Evolutionary conservation across 2,888 invertebrate species (phyloP).

Genomic region (Troides helena): DNA sequence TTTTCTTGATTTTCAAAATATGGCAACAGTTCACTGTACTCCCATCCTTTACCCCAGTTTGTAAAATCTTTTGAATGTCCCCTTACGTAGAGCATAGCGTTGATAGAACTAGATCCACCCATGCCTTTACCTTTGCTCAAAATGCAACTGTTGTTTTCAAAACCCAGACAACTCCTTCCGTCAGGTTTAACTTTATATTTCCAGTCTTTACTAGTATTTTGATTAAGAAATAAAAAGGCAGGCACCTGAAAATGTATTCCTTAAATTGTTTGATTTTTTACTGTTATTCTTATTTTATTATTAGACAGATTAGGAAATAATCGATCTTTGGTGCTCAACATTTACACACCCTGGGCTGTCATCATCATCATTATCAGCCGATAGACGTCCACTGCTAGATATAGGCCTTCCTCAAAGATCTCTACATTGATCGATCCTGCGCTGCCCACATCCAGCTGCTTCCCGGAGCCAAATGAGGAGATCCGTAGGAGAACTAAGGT

Average conservation of each 20-base stretch:
- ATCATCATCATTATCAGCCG: too few species aligned
- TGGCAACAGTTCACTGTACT: slow-evolving; percentile 66
- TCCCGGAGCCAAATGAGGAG: too few species aligned
- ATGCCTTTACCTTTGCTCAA: slow-evolving; percentile 84
- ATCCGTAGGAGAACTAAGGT: too few species aligned
- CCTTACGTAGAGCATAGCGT: slow-evolving; percentile 82
- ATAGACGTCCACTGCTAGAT: too few species aligned
- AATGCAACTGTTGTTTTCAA: slow-evolving; percentile 54
- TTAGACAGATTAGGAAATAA: neutral
- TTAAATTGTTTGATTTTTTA: neutral
- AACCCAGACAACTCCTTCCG: slow-evolving; percentile 57
- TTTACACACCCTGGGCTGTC: neutral
- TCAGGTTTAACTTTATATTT: slow-evolving; percentile 69
- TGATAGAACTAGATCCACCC: slow-evolving; percentile 82
- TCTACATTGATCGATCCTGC: too few species aligned
- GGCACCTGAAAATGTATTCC: slow-evolving; percentile 54
- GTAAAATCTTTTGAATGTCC: slow-evolving; percentile 79
- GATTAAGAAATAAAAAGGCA: slow-evolving; percentile 50
- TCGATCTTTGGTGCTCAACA: neutral
- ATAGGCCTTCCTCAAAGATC: too few species aligned
- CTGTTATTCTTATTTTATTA: neutral
- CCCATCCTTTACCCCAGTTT: slow-evolving; percentile 79
- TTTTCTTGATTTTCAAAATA: slow-evolving; percentile 71
- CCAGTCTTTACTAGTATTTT: slow-evolving; percentile 72
- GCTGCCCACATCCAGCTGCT: too few species aligned